Evolutionary conservation across 2,113 vertebrate species (phyloP), one percentile per base, ranked within the genome.

Genomic region (Zosterops hypoxanthus): DNA sequence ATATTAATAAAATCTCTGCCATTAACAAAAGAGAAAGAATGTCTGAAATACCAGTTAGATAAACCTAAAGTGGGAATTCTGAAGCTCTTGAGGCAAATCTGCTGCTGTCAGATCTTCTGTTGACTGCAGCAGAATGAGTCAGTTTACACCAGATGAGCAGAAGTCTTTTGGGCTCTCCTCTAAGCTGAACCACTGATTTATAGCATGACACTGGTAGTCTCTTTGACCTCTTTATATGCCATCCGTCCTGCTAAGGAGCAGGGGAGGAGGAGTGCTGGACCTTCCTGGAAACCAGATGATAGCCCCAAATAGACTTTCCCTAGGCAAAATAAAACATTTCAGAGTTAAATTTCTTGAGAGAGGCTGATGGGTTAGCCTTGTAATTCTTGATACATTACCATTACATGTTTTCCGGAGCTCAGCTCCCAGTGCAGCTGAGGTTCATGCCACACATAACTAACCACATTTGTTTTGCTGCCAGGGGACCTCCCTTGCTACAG

Each of bases 381-480:
- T 46, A 95, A 93, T 84, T 88, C 90, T 65, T 59, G 6, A 82
- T 93, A 82, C 75, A 36, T 93, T 96, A 60, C 80, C 92, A 79
- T 78, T 78, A 68, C 80, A 56, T 26, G 79, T 83, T 95, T 90
- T 49, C 76, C 11, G 0, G 82, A 93, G 76, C 88, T 81, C 69
- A 92, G 93, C 73, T 96, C 95, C 95, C 94, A 92, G 0, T 26
- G 88, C 95, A 95, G 82, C 95, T 88, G 86, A 90, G 93, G 93
- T 96, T 96, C 94, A 94, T 88, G 95, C 93, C 90, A 94, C 93
- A 92, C 72, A 86, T 96, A 97, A 96, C 96, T 93, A 96, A 95
- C 82, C 94, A 90, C 88, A 93, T 96, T 93, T 97, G 92, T 95
- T 96, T 93, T 93, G 79, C 92, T 96, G 88, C 85, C 95, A 97